phyloP scores from a whole-genome alignment of 2,888 invertebrate species.

The Polymixis flavicincta region DNA sequence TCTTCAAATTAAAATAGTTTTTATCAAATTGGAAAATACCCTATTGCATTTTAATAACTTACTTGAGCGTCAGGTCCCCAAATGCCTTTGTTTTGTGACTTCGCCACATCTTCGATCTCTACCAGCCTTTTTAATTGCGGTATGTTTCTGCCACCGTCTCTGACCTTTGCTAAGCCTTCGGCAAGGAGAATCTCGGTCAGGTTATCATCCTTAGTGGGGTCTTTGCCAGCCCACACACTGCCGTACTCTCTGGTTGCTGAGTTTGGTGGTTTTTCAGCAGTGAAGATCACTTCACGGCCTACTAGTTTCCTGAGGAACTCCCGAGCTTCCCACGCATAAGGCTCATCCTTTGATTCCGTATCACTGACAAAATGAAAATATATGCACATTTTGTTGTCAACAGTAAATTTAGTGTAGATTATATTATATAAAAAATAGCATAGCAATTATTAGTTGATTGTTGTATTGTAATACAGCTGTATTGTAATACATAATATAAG shows the following conservation, averaged over 20 bases:
- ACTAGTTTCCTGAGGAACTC: constrained; percentile 98
- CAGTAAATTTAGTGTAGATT: neutral
- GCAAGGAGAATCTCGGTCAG: constrained; percentile 96
- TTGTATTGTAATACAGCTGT: constrained; percentile 35
- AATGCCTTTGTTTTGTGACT: constrained; percentile 96
- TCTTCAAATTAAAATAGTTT: no score
- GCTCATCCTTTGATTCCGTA: constrained; percentile 95
- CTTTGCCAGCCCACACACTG: constrained; percentile 95
- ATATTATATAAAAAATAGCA: constrained; percentile 13
- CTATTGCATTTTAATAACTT: constrained; percentile 43
- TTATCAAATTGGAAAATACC: no score
- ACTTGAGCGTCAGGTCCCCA: constrained; percentile 91
- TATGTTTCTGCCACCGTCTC: constrained; percentile 90
- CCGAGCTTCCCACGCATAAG: constrained; percentile 99
- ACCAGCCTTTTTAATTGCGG: constrained; percentile 93
- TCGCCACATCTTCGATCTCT: constrained; percentile 97
- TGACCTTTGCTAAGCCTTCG: constrained; percentile 97
- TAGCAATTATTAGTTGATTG: constrained; percentile 37
- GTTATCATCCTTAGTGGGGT: constrained; percentile 95
- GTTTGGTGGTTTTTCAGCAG: constrained; percentile 95
- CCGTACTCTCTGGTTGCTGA: constrained; percentile 96
- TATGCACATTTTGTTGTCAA: constrained; percentile 2
- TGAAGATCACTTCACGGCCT: constrained; percentile 97
- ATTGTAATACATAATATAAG: constrained; percentile 28
- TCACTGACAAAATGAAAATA: constrained; percentile 82